phyloP scores from a whole-genome alignment of 2,888 invertebrate genomes.

The Oxystoma pomonae region DNA sequence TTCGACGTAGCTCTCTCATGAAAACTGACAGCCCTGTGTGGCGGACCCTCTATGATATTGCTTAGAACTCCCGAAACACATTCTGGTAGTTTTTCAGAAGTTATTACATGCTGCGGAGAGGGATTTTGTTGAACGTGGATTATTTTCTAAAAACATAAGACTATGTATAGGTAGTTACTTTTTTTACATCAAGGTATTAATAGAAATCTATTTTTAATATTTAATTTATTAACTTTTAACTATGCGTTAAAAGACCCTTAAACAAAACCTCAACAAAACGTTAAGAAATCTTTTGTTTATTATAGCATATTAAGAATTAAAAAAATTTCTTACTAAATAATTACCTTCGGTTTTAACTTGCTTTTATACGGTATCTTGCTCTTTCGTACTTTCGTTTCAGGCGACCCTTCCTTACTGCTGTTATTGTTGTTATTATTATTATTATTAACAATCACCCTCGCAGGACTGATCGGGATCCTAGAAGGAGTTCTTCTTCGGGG shows the following conservation, averaged over 20 bases:
- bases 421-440: conserved; percentile 41
- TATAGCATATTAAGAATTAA: no score
- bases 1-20: conserved; percentile 72
- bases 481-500: conserved; percentile 43
- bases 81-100: conserved; percentile 44
- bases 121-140: conserved; percentile 19
- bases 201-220: no score
- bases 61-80: conserved; percentile 41
- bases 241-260: no score
- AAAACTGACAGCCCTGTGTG: conserved; percentile 61
- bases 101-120: conserved; percentile 40
- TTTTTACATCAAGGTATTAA: no score
- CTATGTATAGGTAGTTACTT: neutral
- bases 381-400: conserved; percentile 48
- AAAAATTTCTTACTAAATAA: no score
- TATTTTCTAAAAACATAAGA: conserved; percentile 16
- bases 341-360: conserved; percentile 46
- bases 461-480: conserved; percentile 41
- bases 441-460: conserved; percentile 32
- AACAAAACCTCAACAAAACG: no score
- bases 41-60: conserved; percentile 50
- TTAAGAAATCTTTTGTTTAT: no score
- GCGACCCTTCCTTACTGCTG: conserved; percentile 34
- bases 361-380: conserved; percentile 54
- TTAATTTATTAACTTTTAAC: no score